Base-by-base conservation (phyloP, 2,113 vertebrate genomes). In the Nerophis lumbriciformis region DNA sequence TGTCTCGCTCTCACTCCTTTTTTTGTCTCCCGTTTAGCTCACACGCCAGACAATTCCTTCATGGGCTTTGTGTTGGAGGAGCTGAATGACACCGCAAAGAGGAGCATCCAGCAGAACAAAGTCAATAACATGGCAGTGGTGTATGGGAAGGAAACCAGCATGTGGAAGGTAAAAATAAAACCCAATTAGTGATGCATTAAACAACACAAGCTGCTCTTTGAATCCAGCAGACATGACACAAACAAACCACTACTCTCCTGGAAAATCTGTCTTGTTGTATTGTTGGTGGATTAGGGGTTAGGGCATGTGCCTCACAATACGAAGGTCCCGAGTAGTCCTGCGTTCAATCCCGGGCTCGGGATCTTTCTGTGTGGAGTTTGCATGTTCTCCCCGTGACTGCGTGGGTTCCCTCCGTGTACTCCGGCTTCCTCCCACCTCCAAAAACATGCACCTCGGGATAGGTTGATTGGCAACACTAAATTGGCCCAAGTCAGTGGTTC, bases 11-110 rank as follows among this genome's bases (percentile, higher is more conserved):
- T 28, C 11, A 52, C 15, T 59, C 65, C 44, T 7, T 39, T 50
- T 50, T 21, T 36, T 28, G 48, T 59, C 48, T 44, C 53, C 54
- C 19, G 37, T 66, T 35, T 86, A 99, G 97, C 97, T 80, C 97
- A 99, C 86, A 99, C 95, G n/a, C 97, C 97, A 0, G 97, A 99
- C 87, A 98, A 99, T 88, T 99, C 97, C 72, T 99, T 99, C 86
- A 98, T 99, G 95, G 97, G 97, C 71, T 99, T 99, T 0, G 96
- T 96, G 79, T 94, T 94, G 0, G 95, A 98, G 86, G 94, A 97
- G 86, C 92, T 98, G 74, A 97, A 94, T 54, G 87, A 90, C 69
- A 96, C 96, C 0, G 94, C 96, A 88, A 93, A 85, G 86, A 89
- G 92, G 52, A 87, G 85, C 71, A 93, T 97, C 82, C 90, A 90